phyloP scores from a whole-genome alignment of 2,888 invertebrate genomes.

The Acleris literana region DNA sequence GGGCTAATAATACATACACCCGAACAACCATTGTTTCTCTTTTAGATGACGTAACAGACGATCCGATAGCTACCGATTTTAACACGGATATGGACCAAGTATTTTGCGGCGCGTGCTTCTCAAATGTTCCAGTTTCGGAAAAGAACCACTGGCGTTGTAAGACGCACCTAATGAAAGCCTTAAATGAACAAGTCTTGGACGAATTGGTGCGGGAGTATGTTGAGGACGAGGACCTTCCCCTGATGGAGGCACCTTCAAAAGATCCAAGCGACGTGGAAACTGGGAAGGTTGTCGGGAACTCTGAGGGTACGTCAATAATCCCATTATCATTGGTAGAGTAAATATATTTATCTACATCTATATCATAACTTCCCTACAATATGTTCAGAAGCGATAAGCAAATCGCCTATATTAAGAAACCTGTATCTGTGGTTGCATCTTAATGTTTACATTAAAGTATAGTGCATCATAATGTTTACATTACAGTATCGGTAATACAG shows the following conservation, averaged over 20 bases:
- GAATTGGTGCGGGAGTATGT: conserved; percentile 2
- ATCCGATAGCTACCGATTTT: not conserved
- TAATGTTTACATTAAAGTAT: no score
- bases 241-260: not conserved
- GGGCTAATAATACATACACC: no score
- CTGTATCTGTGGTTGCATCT: no score
- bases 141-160: not conserved
- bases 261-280: not conserved
- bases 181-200: not conserved
- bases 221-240: not conserved
- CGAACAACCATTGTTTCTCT: no score
- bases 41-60: no score
- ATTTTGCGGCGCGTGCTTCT: conserved; percentile 1
- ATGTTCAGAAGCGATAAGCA: no score
- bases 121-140: not conserved
- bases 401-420: no score
- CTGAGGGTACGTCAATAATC: not conserved
- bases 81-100: not conserved
- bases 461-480: no score
- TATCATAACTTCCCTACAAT: no score
- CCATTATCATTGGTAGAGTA: no score
- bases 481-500: no score
- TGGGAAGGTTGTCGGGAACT: not conserved
- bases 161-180: not conserved
- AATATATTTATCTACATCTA: no score